These are phyloP conservation scores for Disparrhopalites patrizii DNA, from an alignment of 2,888 invertebrate species.

Conservation along the genomic window DNA sequence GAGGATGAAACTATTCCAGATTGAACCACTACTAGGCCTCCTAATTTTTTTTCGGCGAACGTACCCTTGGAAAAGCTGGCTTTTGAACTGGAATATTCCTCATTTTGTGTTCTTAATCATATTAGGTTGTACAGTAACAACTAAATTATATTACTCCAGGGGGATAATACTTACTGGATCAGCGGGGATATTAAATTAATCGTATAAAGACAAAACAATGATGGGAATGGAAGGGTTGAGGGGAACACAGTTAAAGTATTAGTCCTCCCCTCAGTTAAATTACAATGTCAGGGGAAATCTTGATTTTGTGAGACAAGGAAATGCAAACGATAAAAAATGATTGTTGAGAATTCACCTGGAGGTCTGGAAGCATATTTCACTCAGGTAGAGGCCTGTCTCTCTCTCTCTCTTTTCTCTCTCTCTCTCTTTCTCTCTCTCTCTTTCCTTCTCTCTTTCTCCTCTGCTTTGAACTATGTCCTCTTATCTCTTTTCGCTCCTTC, in stretches of 20 bases:
- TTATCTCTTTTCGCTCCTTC: too few species aligned
- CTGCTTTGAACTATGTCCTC: not conserved
- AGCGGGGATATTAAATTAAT: not conserved
- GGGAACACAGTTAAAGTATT: too few species aligned
- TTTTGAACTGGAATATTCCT: too few species aligned
- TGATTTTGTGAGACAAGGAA: slow-evolving; percentile 7
- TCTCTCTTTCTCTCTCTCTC: not conserved
- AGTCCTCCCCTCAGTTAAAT: too few species aligned
- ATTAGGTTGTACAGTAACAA: too few species aligned
- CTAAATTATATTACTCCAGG: not conserved
- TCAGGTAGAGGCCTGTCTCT: slow-evolving; percentile 1
- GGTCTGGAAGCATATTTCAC: slow-evolving; percentile 19
- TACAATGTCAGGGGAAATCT: slow-evolving; percentile 6
- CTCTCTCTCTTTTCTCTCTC: not conserved
- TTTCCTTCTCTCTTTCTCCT: not conserved
- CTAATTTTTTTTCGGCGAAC: too few species aligned
- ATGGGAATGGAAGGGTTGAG: not conserved
- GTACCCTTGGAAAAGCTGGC: too few species aligned
- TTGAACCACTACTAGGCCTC: too few species aligned
- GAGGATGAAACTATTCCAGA: too few species aligned
- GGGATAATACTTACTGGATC: not conserved
- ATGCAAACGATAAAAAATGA: slow-evolving; percentile 12
- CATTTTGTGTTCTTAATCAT: too few species aligned
- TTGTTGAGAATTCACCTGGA: slow-evolving; percentile 6
- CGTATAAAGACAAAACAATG: not conserved